phyloP scores from a whole-genome alignment of 2,113 vertebrate genomes.

The Alethe diademata region DNA sequence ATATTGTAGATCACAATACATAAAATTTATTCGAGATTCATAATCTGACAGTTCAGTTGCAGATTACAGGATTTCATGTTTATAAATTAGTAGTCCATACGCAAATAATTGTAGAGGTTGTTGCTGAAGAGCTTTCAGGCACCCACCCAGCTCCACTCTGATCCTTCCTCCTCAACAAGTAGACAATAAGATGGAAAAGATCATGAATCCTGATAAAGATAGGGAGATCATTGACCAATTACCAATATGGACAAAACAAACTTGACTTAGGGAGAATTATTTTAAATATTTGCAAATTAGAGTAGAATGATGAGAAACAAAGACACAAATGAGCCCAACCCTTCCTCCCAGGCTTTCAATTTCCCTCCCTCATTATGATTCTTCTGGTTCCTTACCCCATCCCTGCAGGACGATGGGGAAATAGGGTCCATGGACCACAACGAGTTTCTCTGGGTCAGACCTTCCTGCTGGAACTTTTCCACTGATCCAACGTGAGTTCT shows the following conservation, averaged over 20 bases:
- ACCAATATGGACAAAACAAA: not conserved
- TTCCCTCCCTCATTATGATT: not conserved
- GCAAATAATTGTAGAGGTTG: not conserved
- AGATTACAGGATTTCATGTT: not conserved
- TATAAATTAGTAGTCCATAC: not conserved
- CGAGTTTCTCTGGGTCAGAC: not conserved
- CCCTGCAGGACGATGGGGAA: not conserved
- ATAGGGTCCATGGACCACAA: not conserved
- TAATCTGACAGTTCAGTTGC: not conserved
- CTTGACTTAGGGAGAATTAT: not conserved
- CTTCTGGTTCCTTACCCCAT: not conserved
- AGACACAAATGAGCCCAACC: not conserved
- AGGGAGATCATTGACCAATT: not conserved
- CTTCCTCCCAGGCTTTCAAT: not conserved
- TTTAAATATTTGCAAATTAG: not conserved
- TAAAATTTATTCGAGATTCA: not conserved
- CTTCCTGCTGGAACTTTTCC: not conserved
- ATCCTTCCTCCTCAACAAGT: not conserved
- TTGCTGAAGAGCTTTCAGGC: not conserved
- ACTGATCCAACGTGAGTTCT: accelerated
- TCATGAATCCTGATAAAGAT: accelerated
- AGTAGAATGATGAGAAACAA: not conserved
- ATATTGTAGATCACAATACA: not conserved
- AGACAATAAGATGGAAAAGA: not conserved
- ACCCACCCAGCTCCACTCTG: not conserved